Evolutionary conservation across 2,888 invertebrate genomes (phyloP), one percentile per base, ranked within the genome.

Genomic region (Alsophila aescularia): DNA sequence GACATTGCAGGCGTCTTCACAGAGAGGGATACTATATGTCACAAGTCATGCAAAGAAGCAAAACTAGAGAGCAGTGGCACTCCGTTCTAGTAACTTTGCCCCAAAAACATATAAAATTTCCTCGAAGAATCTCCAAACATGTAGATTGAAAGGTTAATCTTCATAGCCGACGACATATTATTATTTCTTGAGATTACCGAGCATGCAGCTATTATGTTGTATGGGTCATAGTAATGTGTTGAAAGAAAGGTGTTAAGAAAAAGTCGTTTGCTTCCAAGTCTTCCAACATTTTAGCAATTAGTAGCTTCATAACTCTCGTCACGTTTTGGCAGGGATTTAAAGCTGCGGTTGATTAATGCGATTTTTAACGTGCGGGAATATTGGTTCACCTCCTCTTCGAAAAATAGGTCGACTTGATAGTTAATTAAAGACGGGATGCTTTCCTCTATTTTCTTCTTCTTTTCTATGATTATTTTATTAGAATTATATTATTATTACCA

Each of bases 321-420:
- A 72, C 40, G 52, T 69, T 66, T 76, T 76, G 74, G 75, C 77
- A 75, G 58, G 53, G 34, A 58, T 39, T 51, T 50, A 40, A 48
- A 61, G 40, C 35, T 58, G 50, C 61, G 52, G 59, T 58, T 69
- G 69, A 71, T 68, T 63, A 63, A 71, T 69, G 60, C 44, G 47
- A 62, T 64, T 66, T 66, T 61, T 54, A 41, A 59, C 21, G 53
- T 60, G 34, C 42, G 42, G 27, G 27, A 36, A 8, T 54, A 57
- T 43, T 45, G 53, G 43, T 59, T 50, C 42, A 13, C 27, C 13
- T 2, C 14, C 8, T 10, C 6, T 50, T 43, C 34, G 35, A 41
- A 48, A 52, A 48, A 57, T 48, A 31, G 42, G 45, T 56, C 36
- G 43, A 44, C 34, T 37, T 16, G 36, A 32, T 35, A 16, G 29